phyloP scores from a whole-genome alignment of 2,113 vertebrate genomes.

The sheep (Ovis aries) region DNA sequence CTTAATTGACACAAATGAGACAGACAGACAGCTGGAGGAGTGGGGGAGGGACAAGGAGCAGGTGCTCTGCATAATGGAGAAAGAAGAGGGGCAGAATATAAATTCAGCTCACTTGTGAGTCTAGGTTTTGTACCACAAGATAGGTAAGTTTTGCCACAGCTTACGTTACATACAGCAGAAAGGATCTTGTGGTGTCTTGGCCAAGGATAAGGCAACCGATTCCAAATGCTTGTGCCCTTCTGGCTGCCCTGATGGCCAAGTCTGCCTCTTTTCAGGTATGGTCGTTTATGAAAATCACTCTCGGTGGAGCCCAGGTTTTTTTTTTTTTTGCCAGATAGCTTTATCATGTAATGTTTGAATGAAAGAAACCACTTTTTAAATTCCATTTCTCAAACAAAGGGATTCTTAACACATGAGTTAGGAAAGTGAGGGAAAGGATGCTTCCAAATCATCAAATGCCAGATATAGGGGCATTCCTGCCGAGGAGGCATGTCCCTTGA shows the following conservation, averaged over 20 bases:
- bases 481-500: neutral
- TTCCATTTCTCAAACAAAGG: conserved; percentile 2
- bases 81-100: conserved; percentile 44
- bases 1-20: conserved; percentile 84
- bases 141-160: conserved; percentile 10
- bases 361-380: neutral
- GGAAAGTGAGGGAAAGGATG: neutral
- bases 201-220: conserved; percentile 8
- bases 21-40: conserved; percentile 79
- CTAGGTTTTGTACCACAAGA: conserved; percentile 19
- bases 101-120: conserved; percentile 58
- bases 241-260: neutral
- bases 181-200: neutral
- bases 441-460: conserved; percentile 4
- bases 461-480: neutral
- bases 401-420: neutral
- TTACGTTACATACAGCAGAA: neutral
- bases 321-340: neutral
- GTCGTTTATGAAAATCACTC: neutral
- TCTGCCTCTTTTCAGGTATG: neutral
- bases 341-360: neutral
- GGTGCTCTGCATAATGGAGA: conserved; percentile 73
- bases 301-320: neutral
- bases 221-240: neutral
- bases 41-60: conserved; percentile 71